phyloP scores from a whole-genome alignment of 2,888 invertebrate species.

The Brenthis ino region DNA sequence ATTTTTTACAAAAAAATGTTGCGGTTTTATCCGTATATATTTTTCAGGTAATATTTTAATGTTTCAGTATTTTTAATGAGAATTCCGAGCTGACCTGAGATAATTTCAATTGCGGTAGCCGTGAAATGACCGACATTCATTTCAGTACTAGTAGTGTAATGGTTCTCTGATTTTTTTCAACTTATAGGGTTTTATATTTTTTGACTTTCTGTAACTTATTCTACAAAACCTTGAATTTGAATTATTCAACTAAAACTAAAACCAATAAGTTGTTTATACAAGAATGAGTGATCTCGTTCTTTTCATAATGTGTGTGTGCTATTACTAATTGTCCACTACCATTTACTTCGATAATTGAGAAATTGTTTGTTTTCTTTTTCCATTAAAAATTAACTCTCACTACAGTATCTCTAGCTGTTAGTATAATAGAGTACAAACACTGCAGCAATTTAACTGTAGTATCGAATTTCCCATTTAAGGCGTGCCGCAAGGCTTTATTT shows the following conservation, averaged over 20 bases:
- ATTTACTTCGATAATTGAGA: neutral
- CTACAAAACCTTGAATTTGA: too few relatives aligned
- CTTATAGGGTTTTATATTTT: too few relatives aligned
- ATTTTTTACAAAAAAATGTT: conserved; percentile 5
- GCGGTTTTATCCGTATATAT: conserved; percentile 7
- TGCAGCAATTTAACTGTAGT: conserved; percentile 31
- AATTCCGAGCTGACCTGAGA: conserved; percentile 34
- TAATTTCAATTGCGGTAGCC: conserved; percentile 34
- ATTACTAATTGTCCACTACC: too few relatives aligned
- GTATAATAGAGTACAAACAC: conserved; percentile 23
- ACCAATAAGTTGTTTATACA: too few relatives aligned
- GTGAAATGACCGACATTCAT: conserved; percentile 25
- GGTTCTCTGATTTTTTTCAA: neutral
- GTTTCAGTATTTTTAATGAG: conserved; percentile 34
- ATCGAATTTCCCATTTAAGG: conserved; percentile 29
- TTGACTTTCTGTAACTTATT: too few relatives aligned
- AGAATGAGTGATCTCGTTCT: too few relatives aligned
- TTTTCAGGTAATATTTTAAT: conserved; percentile 15
- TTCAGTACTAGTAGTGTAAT: conserved; percentile 4
- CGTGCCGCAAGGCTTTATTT: conserved; percentile 38
- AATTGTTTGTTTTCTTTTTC: neutral
- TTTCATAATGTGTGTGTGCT: too few relatives aligned
- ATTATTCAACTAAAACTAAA: too few relatives aligned
- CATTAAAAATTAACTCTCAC: conserved; percentile 2
- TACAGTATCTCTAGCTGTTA: neutral